phyloP scores from a whole-genome alignment of 2,113 vertebrate species.

The Tinamus guttatus region DNA sequence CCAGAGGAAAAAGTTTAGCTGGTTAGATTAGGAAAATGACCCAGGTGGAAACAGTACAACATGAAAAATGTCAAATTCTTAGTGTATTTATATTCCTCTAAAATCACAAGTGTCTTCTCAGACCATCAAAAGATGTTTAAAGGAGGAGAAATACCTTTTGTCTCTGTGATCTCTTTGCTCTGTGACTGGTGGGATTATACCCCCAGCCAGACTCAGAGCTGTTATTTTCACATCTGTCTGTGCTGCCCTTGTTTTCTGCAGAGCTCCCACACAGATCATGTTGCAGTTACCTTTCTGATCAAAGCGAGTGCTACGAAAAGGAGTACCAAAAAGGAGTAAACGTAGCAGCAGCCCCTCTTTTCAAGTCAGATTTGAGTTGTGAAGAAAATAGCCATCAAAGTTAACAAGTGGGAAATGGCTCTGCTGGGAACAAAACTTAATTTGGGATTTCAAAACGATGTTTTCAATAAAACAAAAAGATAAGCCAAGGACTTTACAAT shows the following conservation, averaged over 20 bases:
- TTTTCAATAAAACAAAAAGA: not conserved
- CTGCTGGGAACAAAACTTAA: not conserved
- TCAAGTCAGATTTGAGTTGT: not conserved
- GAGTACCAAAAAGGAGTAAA: not conserved
- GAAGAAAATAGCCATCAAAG: not conserved
- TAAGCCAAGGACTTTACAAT: not conserved
- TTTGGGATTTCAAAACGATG: not conserved
- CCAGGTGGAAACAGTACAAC: constrained; percentile 9
- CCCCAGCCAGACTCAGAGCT: not conserved
- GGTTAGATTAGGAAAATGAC: constrained; percentile 14
- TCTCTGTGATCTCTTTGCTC: not conserved
- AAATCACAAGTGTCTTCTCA: not conserved
- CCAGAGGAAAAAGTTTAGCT: constrained; percentile 10
- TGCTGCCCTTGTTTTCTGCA: not conserved
- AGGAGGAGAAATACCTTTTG: not conserved
- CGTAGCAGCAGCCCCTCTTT: not conserved
- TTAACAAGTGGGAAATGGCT: not conserved
- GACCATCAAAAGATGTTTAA: not conserved
- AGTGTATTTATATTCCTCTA: not conserved
- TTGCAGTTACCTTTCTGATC: not conserved
- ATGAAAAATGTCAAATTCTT: not conserved
- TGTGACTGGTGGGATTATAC: not conserved
- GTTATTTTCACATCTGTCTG: not conserved
- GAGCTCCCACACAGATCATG: not conserved
- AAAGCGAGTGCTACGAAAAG: not conserved